These are phyloP conservation scores for Machimus rusticus DNA, from an alignment of 2,888 invertebrate genomes.

Conservation along the genomic window DNA sequence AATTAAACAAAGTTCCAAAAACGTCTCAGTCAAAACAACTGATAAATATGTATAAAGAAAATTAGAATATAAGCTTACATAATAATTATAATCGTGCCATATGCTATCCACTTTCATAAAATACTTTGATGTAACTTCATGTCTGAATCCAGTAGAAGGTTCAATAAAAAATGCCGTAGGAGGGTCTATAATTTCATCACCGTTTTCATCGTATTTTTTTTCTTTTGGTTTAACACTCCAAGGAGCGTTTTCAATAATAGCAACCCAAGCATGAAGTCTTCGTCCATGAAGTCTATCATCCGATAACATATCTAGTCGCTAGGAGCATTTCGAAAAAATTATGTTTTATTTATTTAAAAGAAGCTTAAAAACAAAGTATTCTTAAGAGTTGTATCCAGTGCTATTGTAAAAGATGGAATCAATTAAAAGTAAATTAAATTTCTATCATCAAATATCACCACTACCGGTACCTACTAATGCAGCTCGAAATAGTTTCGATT, in stretches of 20 bases:
- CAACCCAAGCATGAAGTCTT: slow-evolving; percentile 85
- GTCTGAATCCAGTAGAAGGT: slow-evolving; percentile 77
- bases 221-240: slow-evolving; percentile 56
- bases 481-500: too few relatives aligned
- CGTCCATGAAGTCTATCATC: slow-evolving; percentile 72
- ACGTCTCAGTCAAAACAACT: not conserved
- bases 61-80: slow-evolving; percentile 63
- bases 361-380: too few relatives aligned
- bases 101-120: slow-evolving; percentile 83
- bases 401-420: too few relatives aligned
- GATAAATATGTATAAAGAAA: not conserved
- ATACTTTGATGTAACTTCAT: slow-evolving; percentile 66
- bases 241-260: slow-evolving; percentile 66
- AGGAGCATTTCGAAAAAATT: not conserved
- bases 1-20: too few relatives aligned
- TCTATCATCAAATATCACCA: too few relatives aligned
- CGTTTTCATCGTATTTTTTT: slow-evolving; percentile 54
- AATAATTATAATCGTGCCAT: slow-evolving; percentile 89
- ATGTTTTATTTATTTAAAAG: too few relatives aligned
- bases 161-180: slow-evolving; percentile 78
- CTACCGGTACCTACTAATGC: too few relatives aligned
- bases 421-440: too few relatives aligned
- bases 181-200: slow-evolving; percentile 55
- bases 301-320: slow-evolving; percentile 72
- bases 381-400: too few relatives aligned